Base-by-base conservation (phyloP, 2,888 invertebrate genomes). In the Tenodera sinensis region DNA sequence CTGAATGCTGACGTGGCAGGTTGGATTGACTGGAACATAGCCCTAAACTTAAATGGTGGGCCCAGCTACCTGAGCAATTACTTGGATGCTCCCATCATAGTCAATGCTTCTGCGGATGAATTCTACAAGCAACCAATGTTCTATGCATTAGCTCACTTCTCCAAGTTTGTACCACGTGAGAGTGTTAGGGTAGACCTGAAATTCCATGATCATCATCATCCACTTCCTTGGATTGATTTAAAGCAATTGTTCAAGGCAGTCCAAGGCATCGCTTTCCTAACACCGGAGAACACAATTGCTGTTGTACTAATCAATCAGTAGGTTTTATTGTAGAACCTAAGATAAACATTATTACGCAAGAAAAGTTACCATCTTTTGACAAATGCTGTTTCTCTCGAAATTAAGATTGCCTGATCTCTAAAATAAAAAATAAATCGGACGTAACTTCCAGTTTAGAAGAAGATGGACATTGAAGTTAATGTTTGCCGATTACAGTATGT, bases 51-150 rank as follows among this genome's bases (percentile, higher is more conserved):
- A 90, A 88, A 92, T 54, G 95, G 95, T 9, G 95, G 95, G 8
- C 95, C 95, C 3, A 94, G 93, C 91, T 95, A 94, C 94, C 93
- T 93, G 2, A 91, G 92, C 30, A 95, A 95, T 91, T 92, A 92
- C 90, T 94, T 94, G 1, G 95, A 95, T 91, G 93, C 94, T 15
- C 94, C 94, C 1, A 93, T 95, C 83, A 94, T 97, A 89, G 95
- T 96, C 1, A 95, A 96, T 91, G 92, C 94, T 3, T 92, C 93
- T 0, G 92, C 92, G 0, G 95, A 96, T 90, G 97, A 97, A 93
- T 97, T 98, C 92, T 97, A 97, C 92, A 98, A 98, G 92, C 97
- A 98, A 92, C 98, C 98, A 0, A 96, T 97, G 95, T 85, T 85
- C 4, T 85, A 85, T 42, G 85, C 85, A 14, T 3, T 85, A 3